A percentile compares a stretch with the other conserved stretches of the same genome.
Conservation (phyloP, 1,140 invertebrate genomes). For the Eupristina koningsbergeri region DNA sequence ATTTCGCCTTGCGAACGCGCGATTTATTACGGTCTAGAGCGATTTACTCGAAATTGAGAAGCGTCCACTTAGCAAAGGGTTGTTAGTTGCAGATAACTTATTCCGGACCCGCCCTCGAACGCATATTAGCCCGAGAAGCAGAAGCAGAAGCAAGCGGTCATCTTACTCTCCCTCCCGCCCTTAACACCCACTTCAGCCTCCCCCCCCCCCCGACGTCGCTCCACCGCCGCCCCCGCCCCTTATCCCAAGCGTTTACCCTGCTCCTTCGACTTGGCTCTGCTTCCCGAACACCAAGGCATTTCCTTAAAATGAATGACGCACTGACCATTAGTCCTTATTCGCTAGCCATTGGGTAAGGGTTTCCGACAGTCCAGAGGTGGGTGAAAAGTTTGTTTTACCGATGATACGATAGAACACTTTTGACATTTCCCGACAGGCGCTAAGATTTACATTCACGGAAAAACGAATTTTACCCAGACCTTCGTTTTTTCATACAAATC, state of each 20-base stretch:
- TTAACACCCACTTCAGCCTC: constrained; percentile 36
- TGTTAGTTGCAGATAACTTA: constrained; percentile 72
- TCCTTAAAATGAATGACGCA: constrained; percentile 53
- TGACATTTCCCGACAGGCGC: constrained; percentile 14
- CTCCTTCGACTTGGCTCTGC: constrained; percentile 17
- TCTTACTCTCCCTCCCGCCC: constrained; percentile 40
- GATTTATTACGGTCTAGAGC: constrained; percentile 53
- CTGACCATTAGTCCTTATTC: constrained; percentile 55
- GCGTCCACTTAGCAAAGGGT: constrained; percentile 68
- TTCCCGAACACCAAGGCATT: constrained; percentile 48
- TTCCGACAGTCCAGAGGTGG: constrained; percentile 3
- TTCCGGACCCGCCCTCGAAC: constrained; percentile 58
- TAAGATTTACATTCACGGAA: constrained; percentile 47
- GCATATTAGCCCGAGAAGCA: constrained; percentile 49
- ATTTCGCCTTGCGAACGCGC: constrained; percentile 19
- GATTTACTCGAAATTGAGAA: constrained; percentile 64
- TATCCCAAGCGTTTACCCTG: constrained; percentile 40
- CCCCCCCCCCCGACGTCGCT: constrained; percentile 25
- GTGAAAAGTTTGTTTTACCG: constrained; percentile 42
- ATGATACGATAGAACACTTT: not conserved
- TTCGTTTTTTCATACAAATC: no score
- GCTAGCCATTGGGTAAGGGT: constrained; percentile 8
- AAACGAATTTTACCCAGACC: not conserved
- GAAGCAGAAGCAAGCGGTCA: constrained; percentile 56
- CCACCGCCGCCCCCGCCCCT: constrained; percentile 34